Conservation (phyloP, 2,888 invertebrate genomes). For the Nemotelus nigrinus region DNA sequence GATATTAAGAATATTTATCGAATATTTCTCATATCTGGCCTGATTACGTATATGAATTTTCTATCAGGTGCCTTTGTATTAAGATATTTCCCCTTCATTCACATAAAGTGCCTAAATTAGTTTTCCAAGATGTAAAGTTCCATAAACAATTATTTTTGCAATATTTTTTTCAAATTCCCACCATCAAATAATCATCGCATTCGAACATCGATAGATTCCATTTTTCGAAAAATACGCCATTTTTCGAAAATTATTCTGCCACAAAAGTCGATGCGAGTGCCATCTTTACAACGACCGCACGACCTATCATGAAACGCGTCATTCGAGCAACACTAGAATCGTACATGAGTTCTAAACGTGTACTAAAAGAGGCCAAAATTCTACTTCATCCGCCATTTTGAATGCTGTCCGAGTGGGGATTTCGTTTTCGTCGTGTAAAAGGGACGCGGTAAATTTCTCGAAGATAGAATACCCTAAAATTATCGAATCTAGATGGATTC, state of each 20-base stretch:
- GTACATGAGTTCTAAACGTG: constrained; percentile 24
- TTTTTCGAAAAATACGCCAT: constrained; percentile 10
- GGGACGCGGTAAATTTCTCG: constrained; percentile 59
- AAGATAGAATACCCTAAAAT: background rate
- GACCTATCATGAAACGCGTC: constrained; percentile 58
- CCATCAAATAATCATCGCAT: background rate
- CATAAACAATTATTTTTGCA: too few relatives aligned
- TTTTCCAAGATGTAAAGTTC: too few relatives aligned
- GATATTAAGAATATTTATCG: too few relatives aligned
- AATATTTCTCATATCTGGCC: too few relatives aligned
- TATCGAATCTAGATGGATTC: background rate
- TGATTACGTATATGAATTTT: too few relatives aligned
- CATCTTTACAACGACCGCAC: constrained; percentile 32
- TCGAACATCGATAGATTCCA: background rate
- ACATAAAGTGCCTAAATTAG: too few relatives aligned
- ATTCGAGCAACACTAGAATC: constrained; percentile 57
- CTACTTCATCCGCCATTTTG: constrained; percentile 64
- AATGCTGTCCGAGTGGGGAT: constrained; percentile 64
- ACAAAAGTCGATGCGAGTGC: background rate
- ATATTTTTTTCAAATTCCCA: too few relatives aligned
- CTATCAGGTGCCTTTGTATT: too few relatives aligned
- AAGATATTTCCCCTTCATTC: too few relatives aligned
- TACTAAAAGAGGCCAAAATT: constrained; percentile 54
- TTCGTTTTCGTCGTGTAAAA: constrained; percentile 56
- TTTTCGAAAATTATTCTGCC: background rate